Conservation (phyloP, 2,888 invertebrate genomes). For the Gymnoscelis rufifasciata region DNA sequence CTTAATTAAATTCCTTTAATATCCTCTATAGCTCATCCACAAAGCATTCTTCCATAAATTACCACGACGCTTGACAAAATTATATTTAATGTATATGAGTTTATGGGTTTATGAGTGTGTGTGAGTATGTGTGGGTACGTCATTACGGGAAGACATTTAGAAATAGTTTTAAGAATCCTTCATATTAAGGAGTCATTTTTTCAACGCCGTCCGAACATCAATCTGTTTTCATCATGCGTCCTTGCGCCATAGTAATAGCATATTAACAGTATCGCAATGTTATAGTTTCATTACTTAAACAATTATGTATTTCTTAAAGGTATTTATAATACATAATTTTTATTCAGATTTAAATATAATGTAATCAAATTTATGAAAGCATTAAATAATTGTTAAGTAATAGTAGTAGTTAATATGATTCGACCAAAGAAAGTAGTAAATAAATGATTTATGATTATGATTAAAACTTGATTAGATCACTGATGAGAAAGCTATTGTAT, state of each 20-base stretch:
- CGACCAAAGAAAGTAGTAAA: too few species aligned
- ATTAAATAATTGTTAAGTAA: too few species aligned
- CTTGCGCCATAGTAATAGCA: conserved; percentile 44
- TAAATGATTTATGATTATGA: too few species aligned
- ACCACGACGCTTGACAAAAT: conserved; percentile 67
- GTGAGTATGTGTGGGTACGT: conserved; percentile 52
- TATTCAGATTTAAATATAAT: too few species aligned
- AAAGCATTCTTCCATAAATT: conserved; percentile 59
- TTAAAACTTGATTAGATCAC: too few species aligned
- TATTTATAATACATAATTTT: too few species aligned
- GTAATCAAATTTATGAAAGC: too few species aligned
- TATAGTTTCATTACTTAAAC: too few species aligned
- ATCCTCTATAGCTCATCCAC: conserved; percentile 52
- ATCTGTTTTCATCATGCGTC: conserved; percentile 67
- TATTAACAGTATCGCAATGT: conserved; percentile 10
- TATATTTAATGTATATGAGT: conserved; percentile 62
- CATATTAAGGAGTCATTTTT: conserved; percentile 70
- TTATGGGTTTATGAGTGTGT: conserved; percentile 16
- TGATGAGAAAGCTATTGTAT: too few species aligned
- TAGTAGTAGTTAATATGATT: too few species aligned
- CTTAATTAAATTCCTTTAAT: conserved; percentile 60
- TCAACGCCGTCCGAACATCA: conserved; percentile 63
- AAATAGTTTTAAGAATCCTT: conserved; percentile 57
- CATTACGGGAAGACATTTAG: conserved; percentile 67
- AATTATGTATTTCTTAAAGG: too few species aligned